Evolutionary conservation across 2,797 vertebrate species (phyloP).

Genomic region (Craterocephalus amniculus): DNA sequence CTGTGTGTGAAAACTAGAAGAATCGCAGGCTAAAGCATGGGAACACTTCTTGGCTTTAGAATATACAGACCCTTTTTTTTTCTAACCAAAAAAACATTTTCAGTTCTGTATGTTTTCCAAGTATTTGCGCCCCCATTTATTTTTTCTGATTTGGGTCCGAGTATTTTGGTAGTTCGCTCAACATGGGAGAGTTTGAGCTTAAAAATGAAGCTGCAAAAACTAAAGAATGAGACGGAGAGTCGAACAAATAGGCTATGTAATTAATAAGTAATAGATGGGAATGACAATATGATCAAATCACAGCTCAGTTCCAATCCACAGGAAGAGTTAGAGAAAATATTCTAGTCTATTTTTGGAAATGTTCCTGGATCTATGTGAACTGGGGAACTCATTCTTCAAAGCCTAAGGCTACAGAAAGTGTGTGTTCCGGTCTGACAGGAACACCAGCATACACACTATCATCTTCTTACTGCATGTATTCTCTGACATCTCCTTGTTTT

Average conservation of each 20-base stretch:
- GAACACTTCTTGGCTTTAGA: background rate
- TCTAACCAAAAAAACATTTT: background rate
- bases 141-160: background rate
- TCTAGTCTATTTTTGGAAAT: background rate
- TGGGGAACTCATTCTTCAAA: background rate
- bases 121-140: too few relatives aligned
- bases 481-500: slow-evolving; percentile 42
- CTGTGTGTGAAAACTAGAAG: slow-evolving; percentile 36
- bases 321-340: background rate
- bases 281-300: too few relatives aligned
- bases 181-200: background rate
- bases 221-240: too few relatives aligned
- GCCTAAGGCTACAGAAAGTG: background rate
- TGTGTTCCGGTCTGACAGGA: background rate
- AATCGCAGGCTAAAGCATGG: background rate
- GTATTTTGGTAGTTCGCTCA: background rate
- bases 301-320: background rate
- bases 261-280: background rate
- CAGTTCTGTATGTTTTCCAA: background rate
- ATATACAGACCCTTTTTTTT: background rate
- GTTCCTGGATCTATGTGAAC: background rate
- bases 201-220: background rate
- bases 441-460: background rate
- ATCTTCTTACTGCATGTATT: slow-evolving; percentile 32
- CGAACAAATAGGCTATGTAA: slow-evolving; percentile 4